Percentiles rank a stretch among this genome's conserved stretches.
Evolutionary conservation across 2,797 vertebrate genomes (phyloP).

Genomic region (Leontopithecus rosalia): DNA sequence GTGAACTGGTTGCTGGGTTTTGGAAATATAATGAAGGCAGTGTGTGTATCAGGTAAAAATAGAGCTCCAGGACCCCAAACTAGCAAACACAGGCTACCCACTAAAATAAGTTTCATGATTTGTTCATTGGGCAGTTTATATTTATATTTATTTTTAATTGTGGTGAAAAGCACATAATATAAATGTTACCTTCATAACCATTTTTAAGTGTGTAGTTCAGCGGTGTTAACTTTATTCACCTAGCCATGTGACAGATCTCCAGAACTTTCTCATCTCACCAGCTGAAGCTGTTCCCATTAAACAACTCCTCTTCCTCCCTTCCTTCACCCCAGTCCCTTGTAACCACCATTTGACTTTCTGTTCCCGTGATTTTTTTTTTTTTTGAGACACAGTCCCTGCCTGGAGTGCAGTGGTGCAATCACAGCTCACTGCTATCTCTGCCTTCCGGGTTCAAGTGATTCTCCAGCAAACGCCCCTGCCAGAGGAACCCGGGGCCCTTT

Average conservation of each 20-base stretch:
- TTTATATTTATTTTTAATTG: background rate
- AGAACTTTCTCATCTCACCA: fast-evolving
- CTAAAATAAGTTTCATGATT: background rate
- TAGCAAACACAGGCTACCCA: background rate
- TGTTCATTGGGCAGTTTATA: background rate
- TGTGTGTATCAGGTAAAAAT: background rate
- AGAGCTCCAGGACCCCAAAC: background rate
- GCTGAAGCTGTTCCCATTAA: background rate
- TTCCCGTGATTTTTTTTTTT: background rate
- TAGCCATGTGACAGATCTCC: background rate
- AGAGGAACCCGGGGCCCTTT: too few species aligned
- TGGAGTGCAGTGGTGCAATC: background rate
- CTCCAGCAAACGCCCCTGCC: too few species aligned
- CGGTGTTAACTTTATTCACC: background rate
- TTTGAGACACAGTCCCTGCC: background rate
- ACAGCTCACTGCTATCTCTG: background rate
- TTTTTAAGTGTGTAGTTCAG: background rate
- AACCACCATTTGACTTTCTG: background rate
- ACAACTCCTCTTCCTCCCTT: too few species aligned
- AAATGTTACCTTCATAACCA: background rate
- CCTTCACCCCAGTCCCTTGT: too few species aligned
- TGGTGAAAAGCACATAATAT: background rate
- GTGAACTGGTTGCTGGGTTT: background rate
- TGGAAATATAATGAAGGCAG: background rate
- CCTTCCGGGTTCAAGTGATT: background rate